phyloP scores from a whole-genome alignment of 1,140 invertebrate genomes.

The Chlorops oryzae region DNA sequence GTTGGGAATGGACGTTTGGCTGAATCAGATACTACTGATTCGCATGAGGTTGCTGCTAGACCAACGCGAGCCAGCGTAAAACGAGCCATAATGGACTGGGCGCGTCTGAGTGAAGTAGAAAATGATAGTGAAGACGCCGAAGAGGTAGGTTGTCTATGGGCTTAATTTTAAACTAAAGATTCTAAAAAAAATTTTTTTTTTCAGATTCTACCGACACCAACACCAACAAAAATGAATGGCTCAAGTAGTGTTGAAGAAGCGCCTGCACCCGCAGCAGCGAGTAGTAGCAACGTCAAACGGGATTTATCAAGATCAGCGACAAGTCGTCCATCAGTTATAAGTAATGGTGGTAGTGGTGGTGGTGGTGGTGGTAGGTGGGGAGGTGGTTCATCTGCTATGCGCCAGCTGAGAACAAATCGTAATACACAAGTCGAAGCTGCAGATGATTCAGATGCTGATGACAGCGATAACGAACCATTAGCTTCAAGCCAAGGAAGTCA shows the following conservation, averaged over 20 bases:
- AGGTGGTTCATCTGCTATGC: constrained; percentile 29
- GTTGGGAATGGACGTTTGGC: constrained; percentile 39
- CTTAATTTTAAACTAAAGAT: too few species aligned
- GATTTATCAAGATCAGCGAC: too few species aligned
- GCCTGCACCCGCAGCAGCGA: too few species aligned
- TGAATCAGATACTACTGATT: constrained; percentile 42
- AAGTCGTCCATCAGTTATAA: too few species aligned
- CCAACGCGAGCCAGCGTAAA: constrained; percentile 39
- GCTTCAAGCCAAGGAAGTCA: constrained; percentile 32
- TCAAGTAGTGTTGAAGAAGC: constrained; percentile 17
- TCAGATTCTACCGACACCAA: constrained; percentile 44
- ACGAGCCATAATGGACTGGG: constrained; percentile 35
- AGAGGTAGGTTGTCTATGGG: constrained; percentile 34
- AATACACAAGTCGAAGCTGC: constrained; percentile 31
- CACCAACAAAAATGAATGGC: constrained; percentile 33
- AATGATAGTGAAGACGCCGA: constrained; percentile 34
- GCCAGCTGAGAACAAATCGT: constrained; percentile 41
- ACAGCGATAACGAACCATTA: constrained; percentile 42
- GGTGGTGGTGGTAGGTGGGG: neutral
- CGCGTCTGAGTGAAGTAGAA: constrained; percentile 36
- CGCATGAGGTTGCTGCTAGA: constrained; percentile 25
- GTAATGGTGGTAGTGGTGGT: constrained; percentile 26
- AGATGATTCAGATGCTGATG: constrained; percentile 28
- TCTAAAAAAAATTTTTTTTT: neutral
- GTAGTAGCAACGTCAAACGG: too few species aligned